Base-by-base conservation (phyloP, 2,113 vertebrate species). In the Neopipo cinnamomea region DNA sequence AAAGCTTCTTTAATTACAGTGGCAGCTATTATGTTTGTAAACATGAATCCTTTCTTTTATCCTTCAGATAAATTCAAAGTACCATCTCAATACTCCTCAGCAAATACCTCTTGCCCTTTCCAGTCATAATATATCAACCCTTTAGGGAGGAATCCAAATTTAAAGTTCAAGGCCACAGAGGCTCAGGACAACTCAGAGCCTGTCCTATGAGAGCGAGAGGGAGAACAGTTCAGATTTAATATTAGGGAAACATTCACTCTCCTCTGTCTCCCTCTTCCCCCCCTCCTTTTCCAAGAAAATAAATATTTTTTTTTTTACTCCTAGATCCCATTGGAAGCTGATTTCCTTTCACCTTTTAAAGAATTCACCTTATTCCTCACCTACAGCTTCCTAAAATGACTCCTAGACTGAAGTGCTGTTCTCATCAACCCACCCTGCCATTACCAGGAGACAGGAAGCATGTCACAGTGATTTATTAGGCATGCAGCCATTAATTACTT, bases 401-500 rank as follows among this genome's bases (percentile, higher is more conserved):
- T 61, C 39, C 37, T 59, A 83, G 35, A 80, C 46, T 59, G 58
- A 72, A 68, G 37, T 5, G n/a, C n/a, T 62, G 21, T 22, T 93
- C 67, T 80, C 35, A 59, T 23, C 85, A 88, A 56, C 33, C 65
- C 33, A 91, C 50, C n/a, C 95, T 78, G 73, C n/a, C 96, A 68
- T 68, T 47, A 92, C n/a, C 0, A 0, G 59, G 65, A 88, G 71
- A 80, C 63, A 86, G 89, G 65, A 59, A 55, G 63, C 76, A 81
- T 88, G 94, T 84, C 82, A 90, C 65, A 68, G 83, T 68, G 61
- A 78, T 90, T 96, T 94, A 84, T 89, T 56, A 94, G 70, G 71
- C 83, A 55, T 33, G 47, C 65, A 95, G 72, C 61, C 78, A 92
- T 50, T 92, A 93, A 89, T 78, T 88, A 88, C 90, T 95, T 77